Conservation (phyloP, 2,113 vertebrate species). For the Hemicordylus capensis region DNA sequence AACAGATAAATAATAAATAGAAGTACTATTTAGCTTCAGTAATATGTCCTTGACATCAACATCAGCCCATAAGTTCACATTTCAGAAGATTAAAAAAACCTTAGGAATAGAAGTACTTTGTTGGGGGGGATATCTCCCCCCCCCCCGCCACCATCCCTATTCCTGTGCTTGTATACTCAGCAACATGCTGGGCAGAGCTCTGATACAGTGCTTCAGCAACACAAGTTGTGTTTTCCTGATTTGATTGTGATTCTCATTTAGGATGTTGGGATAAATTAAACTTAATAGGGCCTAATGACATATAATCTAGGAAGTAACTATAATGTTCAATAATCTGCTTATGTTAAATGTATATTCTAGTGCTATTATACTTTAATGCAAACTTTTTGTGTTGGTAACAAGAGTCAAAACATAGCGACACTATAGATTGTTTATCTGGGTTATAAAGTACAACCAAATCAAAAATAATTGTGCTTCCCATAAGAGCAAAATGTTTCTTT, state of each 20-base stretch:
- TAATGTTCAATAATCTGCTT: not conserved
- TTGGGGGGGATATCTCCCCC: too few species aligned
- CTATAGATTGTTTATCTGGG: not conserved
- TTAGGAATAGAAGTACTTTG: too few species aligned
- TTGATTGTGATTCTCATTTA: not conserved
- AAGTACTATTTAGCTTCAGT: too few species aligned
- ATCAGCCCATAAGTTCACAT: too few species aligned
- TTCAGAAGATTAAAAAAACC: too few species aligned
- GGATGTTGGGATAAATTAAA: not conserved
- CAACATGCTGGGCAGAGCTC: too few species aligned
- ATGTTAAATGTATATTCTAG: not conserved
- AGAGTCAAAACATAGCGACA: not conserved
- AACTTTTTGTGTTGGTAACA: not conserved
- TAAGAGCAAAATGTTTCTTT: conserved; percentile 30
- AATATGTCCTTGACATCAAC: too few species aligned
- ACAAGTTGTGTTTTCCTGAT: not conserved
- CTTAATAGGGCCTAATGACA: not conserved
- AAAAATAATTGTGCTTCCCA: conserved; percentile 37
- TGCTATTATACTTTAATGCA: not conserved
- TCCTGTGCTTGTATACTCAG: too few species aligned
- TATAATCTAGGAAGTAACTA: not conserved
- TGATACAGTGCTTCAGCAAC: too few species aligned
- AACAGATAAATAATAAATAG: too few species aligned
- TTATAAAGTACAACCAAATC: conserved; percentile 2
- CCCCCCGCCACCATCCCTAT: too few species aligned